Conservation (phyloP, 1,140 invertebrate genomes). For the Steinernema khuongi region DNA sequence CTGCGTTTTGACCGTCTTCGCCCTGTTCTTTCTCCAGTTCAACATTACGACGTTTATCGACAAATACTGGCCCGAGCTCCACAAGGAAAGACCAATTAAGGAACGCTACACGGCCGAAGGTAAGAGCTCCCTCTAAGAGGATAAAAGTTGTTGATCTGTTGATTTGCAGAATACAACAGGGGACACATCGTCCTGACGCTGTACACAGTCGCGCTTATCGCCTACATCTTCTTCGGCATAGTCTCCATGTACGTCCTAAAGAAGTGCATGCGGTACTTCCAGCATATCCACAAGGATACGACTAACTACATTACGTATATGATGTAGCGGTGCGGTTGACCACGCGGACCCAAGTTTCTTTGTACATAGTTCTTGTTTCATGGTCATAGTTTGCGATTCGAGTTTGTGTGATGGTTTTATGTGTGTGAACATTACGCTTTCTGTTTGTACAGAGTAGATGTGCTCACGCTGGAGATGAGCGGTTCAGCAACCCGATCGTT, state of each 20-base stretch:
- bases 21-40: neutral
- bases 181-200: neutral
- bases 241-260: neutral
- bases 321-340: too few relatives aligned
- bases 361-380: too few relatives aligned
- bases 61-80: neutral
- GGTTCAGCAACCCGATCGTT: too few relatives aligned
- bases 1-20: neutral
- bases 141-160: too few relatives aligned
- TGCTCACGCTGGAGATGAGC: too few relatives aligned
- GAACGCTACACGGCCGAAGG: neutral
- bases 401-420: too few relatives aligned
- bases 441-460: too few relatives aligned
- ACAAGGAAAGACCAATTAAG: neutral
- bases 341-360: too few relatives aligned
- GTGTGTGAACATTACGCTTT: too few relatives aligned
- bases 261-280: neutral
- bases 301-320: neutral
- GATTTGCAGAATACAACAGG: neutral
- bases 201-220: neutral
- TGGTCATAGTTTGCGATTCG: too few relatives aligned
- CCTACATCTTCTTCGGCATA: neutral
- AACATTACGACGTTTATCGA: neutral
- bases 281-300: neutral
- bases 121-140: neutral